phyloP scores from a whole-genome alignment of 2,888 invertebrate genomes.

The Parnassius mnemosyne region DNA sequence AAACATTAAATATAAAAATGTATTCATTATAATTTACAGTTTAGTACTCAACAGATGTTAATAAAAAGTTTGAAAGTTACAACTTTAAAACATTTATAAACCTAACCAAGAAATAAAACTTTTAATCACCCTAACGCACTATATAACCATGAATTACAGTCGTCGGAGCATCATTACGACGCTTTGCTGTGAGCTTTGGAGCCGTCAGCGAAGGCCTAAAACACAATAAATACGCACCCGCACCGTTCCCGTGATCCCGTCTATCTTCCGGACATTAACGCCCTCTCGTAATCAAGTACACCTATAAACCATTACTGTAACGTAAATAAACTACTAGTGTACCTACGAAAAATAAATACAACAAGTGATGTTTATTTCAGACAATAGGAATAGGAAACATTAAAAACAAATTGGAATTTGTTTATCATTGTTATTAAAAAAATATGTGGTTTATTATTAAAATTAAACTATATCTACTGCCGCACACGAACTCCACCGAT shows the following conservation, averaged over 20 bases:
- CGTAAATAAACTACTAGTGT: conserved; percentile 30
- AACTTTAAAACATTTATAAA: conserved; percentile 23
- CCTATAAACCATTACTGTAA: conserved; percentile 46
- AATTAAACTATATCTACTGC: conserved; percentile 28
- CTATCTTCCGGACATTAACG: conserved; percentile 37
- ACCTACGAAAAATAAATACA: conserved; percentile 21
- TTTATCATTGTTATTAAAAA: not conserved
- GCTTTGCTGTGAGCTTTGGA: conserved; percentile 13
- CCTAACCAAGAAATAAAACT: conserved; percentile 23
- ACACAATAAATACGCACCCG: conserved; percentile 30
- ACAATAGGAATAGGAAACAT: conserved; percentile 5
- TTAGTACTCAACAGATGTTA: not conserved
- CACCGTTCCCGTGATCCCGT: conserved; percentile 29
- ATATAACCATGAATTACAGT: conserved; percentile 26
- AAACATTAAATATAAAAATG: not conserved
- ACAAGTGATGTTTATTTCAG: conserved; percentile 2
- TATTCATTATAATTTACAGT: conserved; percentile 1
- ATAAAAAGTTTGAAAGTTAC: conserved; percentile 13
- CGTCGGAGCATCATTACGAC: conserved; percentile 23
- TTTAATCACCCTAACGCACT: conserved; percentile 23
- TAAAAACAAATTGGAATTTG: conserved; percentile 4
- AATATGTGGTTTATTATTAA: not conserved
- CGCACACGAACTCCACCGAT: conserved; percentile 44
- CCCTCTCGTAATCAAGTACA: conserved; percentile 41
- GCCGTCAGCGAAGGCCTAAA: conserved; percentile 22